phyloP scores from a whole-genome alignment of 1,140 invertebrate genomes.

The Lycorma delicatula region DNA sequence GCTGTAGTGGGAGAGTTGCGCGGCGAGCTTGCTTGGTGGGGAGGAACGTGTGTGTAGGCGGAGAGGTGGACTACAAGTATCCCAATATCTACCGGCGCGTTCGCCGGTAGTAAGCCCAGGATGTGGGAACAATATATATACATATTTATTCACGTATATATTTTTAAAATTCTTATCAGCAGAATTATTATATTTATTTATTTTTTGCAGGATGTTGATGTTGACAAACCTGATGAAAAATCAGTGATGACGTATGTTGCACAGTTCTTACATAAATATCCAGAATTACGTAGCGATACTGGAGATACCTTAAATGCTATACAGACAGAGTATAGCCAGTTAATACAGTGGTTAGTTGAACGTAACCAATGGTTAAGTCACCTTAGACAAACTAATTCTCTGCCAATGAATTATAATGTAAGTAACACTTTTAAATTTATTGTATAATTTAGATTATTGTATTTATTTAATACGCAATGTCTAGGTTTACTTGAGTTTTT shows the following conservation, averaged over 20 bases:
- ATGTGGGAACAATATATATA: too few relatives aligned
- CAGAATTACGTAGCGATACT: conserved; percentile 52
- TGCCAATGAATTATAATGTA: conserved; percentile 43
- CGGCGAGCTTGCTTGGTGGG: too few relatives aligned
- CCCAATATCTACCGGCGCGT: too few relatives aligned
- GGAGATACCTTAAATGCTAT: conserved; percentile 65
- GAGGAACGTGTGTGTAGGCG: too few relatives aligned
- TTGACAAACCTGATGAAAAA: conserved; percentile 93
- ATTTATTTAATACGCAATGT: background rate
- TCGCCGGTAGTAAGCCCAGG: too few relatives aligned
- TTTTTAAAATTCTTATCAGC: too few relatives aligned
- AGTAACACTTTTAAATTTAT: too few relatives aligned
- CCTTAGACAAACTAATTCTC: conserved; percentile 39
- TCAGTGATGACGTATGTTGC: conserved; percentile 99
- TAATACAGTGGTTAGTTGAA: conserved; percentile 72
- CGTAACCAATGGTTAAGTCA: conserved; percentile 62
- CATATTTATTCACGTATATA: too few relatives aligned
- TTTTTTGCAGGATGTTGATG: conserved; percentile 76
- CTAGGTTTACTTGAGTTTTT: conserved; percentile 7
- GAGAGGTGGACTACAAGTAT: too few relatives aligned
- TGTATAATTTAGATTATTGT: background rate
- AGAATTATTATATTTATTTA: conserved; percentile 6
- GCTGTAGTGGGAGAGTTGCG: too few relatives aligned
- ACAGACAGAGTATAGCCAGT: conserved; percentile 67
- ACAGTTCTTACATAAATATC: conserved; percentile 94